phyloP scores from a whole-genome alignment of 1,140 invertebrate species.

The Antheraea mylitta region DNA sequence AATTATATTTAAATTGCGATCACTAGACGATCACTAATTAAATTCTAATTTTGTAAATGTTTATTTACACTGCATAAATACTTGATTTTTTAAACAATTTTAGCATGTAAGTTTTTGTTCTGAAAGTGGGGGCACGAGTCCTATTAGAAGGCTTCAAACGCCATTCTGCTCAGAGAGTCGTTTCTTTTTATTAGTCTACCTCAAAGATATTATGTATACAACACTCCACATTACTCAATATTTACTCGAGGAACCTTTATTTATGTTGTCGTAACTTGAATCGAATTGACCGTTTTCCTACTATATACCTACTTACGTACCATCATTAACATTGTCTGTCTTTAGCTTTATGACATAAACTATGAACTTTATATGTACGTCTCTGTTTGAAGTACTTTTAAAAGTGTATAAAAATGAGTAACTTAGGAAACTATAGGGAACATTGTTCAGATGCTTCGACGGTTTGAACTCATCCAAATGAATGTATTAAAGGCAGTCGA shows the following conservation, averaged over 20 bases:
- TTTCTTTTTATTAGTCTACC: slow-evolving; percentile 20
- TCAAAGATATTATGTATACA: slow-evolving; percentile 2
- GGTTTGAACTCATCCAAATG: too few relatives aligned
- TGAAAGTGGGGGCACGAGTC: too few relatives aligned
- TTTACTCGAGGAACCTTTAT: slow-evolving; percentile 2
- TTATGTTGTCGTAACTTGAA: slow-evolving; percentile 8
- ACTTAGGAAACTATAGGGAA: too few relatives aligned
- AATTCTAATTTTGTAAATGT: too few relatives aligned
- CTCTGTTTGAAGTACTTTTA: not conserved
- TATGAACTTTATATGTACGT: not conserved
- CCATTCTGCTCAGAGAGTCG: slow-evolving; percentile 2
- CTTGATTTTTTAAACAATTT: too few relatives aligned
- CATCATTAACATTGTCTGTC: not conserved
- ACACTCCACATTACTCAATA: slow-evolving; percentile 8
- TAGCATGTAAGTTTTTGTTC: too few relatives aligned
- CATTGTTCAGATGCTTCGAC: too few relatives aligned
- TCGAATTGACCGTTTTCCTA: not conserved
- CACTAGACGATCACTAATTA: too few relatives aligned
- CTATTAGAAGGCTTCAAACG: too few relatives aligned
- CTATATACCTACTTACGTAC: not conserved
- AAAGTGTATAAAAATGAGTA: not conserved
- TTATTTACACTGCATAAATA: too few relatives aligned
- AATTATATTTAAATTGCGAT: too few relatives aligned
- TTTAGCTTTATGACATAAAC: not conserved
- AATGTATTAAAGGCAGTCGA: too few relatives aligned